Conservation (phyloP, 2,888 invertebrate species). For the Synergus laeviventris region DNA sequence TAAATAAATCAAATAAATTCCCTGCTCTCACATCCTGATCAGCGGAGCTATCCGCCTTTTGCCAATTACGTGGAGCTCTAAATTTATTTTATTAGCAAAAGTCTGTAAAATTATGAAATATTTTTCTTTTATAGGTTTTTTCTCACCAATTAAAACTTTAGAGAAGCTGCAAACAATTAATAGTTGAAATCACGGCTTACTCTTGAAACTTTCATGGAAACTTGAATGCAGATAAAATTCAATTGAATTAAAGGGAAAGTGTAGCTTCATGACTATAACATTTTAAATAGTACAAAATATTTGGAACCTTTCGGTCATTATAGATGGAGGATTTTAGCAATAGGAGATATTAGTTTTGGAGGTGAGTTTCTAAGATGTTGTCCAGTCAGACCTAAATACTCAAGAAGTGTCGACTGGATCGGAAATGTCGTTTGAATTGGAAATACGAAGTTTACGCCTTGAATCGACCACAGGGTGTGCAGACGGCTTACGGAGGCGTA, state of each 20-base stretch:
- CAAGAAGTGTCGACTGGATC: constrained; percentile 42
- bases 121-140: constrained; percentile 8
- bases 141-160: background rate
- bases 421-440: constrained; percentile 68
- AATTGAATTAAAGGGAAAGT: background rate
- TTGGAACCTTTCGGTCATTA: background rate
- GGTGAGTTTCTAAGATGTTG: constrained; percentile 39
- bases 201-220: too few relatives aligned
- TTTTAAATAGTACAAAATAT: background rate
- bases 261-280: too few relatives aligned
- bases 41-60: constrained; percentile 23
- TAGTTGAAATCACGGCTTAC: background rate
- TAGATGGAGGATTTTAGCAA: background rate
- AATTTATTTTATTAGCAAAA: constrained; percentile 31
- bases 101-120: constrained; percentile 12
- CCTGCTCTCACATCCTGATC: constrained; percentile 32
- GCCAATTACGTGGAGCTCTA: constrained; percentile 17
- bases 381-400: constrained; percentile 37
- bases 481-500: constrained; percentile 51
- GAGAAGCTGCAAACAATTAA: background rate
- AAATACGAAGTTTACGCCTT: constrained; percentile 63
- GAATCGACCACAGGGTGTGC: constrained; percentile 50
- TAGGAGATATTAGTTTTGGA: background rate
- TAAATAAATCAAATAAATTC: constrained; percentile 32
- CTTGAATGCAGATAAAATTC: background rate